A percentile compares a stretch with the other conserved stretches of the same genome.
phyloP scores from a whole-genome alignment of 2,888 invertebrate genomes.

The Phanerotoma sp. region DNA sequence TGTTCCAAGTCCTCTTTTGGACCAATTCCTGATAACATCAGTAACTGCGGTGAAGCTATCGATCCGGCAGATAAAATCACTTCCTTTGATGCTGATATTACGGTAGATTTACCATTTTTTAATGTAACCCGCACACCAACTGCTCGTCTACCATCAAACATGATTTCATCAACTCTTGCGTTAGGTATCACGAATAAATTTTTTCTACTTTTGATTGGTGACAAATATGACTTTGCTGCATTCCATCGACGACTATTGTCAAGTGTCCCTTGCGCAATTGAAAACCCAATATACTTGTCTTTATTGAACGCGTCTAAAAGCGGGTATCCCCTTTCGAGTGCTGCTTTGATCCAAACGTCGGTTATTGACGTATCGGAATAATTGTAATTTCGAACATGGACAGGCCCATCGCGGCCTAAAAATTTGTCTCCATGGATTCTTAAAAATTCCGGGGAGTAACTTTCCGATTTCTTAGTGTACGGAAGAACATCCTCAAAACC shows the following conservation, averaged over 20 bases:
- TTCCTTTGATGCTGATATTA: conserved; percentile 60
- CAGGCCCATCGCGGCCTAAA: conserved; percentile 58
- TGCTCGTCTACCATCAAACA: conserved; percentile 59
- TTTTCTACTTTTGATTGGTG: conserved; percentile 57
- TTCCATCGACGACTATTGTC: conserved; percentile 56
- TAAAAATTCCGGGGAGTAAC: conserved; percentile 41
- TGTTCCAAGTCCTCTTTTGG: conserved; percentile 59
- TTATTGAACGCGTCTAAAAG: conserved; percentile 54
- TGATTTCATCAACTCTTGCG: conserved; percentile 61
- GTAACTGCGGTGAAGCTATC: conserved; percentile 67
- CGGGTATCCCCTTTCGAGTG: conserved; percentile 58
- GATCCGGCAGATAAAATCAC: conserved; percentile 69
- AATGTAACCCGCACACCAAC: conserved; percentile 56
- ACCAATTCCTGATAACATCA: conserved; percentile 70
- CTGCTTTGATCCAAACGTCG: conserved; percentile 56
- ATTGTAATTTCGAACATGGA: conserved; percentile 57
- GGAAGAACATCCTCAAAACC: conserved; percentile 57
- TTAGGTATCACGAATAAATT: conserved; percentile 65
- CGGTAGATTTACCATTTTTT: conserved; percentile 44
- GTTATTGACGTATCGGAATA: conserved; percentile 48
- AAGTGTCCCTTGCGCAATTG: conserved; percentile 58
- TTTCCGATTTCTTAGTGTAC: conserved; percentile 45
- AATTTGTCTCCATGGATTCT: conserved; percentile 49
- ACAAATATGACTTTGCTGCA: conserved; percentile 56
- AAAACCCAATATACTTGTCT: conserved; percentile 58